Evolutionary conservation across 2,797 vertebrate genomes (phyloP), one percentile per base, ranked within the genome.

Genomic region (Apodemus agrarius): DNA sequence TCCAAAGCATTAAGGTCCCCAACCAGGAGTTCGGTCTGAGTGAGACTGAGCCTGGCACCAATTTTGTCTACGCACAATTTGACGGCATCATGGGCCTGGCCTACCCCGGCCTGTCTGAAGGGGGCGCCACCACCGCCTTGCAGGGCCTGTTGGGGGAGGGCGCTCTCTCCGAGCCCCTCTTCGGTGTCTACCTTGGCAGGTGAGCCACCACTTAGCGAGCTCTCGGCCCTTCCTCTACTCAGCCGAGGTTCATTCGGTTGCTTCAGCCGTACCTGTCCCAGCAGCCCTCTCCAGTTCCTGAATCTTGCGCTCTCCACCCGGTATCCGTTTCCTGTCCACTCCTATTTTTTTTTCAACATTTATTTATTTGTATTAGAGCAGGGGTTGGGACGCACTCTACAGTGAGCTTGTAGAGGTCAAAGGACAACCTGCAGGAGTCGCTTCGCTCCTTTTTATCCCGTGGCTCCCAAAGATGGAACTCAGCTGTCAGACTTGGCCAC

Each of bases 81-180:
- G 99, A 99, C 0, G 99, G 99, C 72, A 98, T 99, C 93, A 97
- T 99, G 97, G 99, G 98, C 40, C 90, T 99, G 98, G 99, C 96
- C 40, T 99, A 99, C 74, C 99, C 98, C 3, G 75, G 96, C 0
- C 97, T 99, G 97, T 97, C 99, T 0, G 89, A 95, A 43, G 98
- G 97, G 0, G 98, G 96, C 0, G 95, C 98, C 96, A 98, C 98
- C 63, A 99, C 99, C 0, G 98, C 98, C 49, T 97, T 99, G 0
- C 98, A 99, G 96, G 99, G 98, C 97, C 97, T 99, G 98, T 97
- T 99, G 94, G 90, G 96, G 22, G 98, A 98, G 72, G 93, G 97
- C 0, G 95, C 98, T 95, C 97, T 99, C 97, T 98, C 98, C 34
- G 78, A 98, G 84, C 97, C 98, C 0, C 22, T 99, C 31, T 99